Percentiles rank a stretch among this genome's conserved stretches.
Evolutionary conservation across 37 sponge, comb jelly and placozoan species (phyloP).

Genomic region (Crambe crambe): DNA sequence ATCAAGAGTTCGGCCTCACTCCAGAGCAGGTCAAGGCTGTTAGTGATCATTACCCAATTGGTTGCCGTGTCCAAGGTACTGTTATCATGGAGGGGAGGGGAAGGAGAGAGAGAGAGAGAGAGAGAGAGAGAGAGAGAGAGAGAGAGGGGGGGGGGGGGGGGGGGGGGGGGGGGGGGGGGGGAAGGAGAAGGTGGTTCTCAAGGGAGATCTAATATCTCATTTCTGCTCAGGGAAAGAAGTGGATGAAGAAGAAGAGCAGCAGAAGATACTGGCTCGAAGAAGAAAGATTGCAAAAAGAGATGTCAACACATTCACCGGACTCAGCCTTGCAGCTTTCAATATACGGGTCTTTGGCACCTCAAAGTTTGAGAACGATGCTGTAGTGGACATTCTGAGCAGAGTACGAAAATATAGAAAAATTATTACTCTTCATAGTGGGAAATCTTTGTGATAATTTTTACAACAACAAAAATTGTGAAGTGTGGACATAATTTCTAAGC

Average conservation of each 20-base stretch:
- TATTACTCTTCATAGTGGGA: neutral
- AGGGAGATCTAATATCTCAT: no score
- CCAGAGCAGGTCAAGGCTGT: slow-evolving; percentile 28
- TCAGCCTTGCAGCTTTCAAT: slow-evolving; percentile 91
- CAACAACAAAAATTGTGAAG: neutral
- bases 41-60: slow-evolving; percentile 85
- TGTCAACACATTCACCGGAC: no score
- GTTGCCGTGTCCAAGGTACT: slow-evolving; percentile 8
- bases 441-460: neutral
- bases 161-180: no score
- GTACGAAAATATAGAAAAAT: no score
- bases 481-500: no score
- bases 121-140: no score
- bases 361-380: slow-evolving; percentile 61
- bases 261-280: neutral
- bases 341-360: slow-evolving; percentile 78
- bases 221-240: no score
- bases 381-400: slow-evolving; percentile 52
- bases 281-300: slow-evolving; percentile 21
- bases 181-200: no score
- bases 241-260: no score
- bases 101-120: no score
- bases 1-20: slow-evolving; percentile 41
- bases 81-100: no score
- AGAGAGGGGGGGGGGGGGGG: no score